Percentiles rank a stretch among this genome's conserved stretches.
Conservation (phyloP, 1,140 invertebrate genomes). For the Orchesella cincta region DNA sequence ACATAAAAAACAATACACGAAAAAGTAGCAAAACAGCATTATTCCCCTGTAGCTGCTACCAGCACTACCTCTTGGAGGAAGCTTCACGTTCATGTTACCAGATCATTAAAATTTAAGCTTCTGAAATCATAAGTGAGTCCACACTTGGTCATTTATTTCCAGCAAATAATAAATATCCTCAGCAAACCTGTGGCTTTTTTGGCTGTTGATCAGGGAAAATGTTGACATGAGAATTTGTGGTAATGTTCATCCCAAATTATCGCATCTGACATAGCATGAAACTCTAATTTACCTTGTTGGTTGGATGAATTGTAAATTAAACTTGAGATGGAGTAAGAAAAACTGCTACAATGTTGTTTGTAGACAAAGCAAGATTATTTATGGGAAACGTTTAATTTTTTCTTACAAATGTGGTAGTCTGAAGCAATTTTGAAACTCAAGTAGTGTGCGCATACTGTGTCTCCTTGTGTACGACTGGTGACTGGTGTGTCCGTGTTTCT, state of each 20-base stretch:
- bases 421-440: too few species aligned
- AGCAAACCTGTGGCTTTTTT: conserved; percentile 4
- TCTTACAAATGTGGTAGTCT: too few species aligned
- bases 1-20: too few species aligned
- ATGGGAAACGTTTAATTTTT: conserved; percentile 23
- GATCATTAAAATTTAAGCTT: conserved; percentile 8
- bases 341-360: background rate
- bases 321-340: conserved; percentile 8
- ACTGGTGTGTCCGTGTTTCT: too few species aligned
- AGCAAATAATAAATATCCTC: background rate
- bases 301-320: background rate
- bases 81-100: background rate
- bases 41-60: background rate
- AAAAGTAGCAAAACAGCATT: background rate
- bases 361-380: conserved; percentile 10
- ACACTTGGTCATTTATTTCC: conserved; percentile 20
- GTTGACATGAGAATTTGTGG: conserved; percentile 20
- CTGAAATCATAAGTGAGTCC: conserved; percentile 5
- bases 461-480: too few species aligned
- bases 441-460: too few species aligned
- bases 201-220: background rate
- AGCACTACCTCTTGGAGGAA: background rate
- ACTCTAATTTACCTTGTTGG: background rate
- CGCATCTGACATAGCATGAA: conserved; percentile 11
- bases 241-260: conserved; percentile 27